Evolutionary conservation across 1,140 invertebrate species (phyloP).

Genomic region (Drosophila repletoides): DNA sequence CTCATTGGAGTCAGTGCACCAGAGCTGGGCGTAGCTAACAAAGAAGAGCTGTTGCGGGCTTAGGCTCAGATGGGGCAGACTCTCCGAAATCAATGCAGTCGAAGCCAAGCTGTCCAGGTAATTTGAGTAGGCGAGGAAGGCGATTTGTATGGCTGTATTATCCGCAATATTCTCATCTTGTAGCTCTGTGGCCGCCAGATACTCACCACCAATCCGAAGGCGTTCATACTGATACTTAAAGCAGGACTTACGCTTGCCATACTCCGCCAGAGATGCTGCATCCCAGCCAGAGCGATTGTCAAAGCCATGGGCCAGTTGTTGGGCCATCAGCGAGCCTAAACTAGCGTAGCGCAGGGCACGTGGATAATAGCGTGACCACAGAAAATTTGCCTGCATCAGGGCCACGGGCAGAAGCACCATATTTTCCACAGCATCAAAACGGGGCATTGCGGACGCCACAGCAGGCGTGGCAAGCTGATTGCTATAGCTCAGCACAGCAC

Average conservation of each 20-base stretch:
- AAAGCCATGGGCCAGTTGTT: conserved; percentile 86
- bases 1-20: conserved; percentile 61
- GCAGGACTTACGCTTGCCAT: conserved; percentile 52
- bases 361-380: conserved; percentile 73
- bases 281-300: conserved; percentile 82
- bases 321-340: conserved; percentile 85
- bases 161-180: conserved; percentile 90
- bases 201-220: conserved; percentile 44
- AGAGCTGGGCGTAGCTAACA: conserved; percentile 86
- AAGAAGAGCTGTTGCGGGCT: conserved; percentile 88
- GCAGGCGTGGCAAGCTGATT: background rate
- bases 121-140: conserved; percentile 84
- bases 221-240: conserved; percentile 67
- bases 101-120: conserved; percentile 51
- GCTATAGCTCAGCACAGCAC: conserved; percentile 17
- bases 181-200: conserved; percentile 86
- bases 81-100: conserved; percentile 57
- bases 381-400: conserved; percentile 66
- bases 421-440: conserved; percentile 43
- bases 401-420: conserved; percentile 55
- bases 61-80: conserved; percentile 83
- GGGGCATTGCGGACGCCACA: conserved; percentile 1
- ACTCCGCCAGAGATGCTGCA: conserved; percentile 37
- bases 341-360: conserved; percentile 83
- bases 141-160: conserved; percentile 85